Percentiles rank a stretch among this genome's conserved stretches.
phyloP scores from a whole-genome alignment of 1,140 invertebrate genomes.

The Zeugodacus cucurbitae region DNA sequence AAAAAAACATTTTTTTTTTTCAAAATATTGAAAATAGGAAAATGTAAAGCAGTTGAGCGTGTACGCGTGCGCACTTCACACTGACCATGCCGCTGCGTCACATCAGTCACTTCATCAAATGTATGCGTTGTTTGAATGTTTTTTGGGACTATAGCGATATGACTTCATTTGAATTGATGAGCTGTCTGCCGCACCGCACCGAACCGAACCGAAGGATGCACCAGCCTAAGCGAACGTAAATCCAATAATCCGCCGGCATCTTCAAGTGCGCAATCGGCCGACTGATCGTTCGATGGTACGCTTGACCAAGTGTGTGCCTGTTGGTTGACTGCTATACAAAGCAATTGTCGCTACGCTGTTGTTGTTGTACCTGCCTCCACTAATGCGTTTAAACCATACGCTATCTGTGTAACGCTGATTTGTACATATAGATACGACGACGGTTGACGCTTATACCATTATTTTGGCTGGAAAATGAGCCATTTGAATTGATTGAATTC shows the following conservation, averaged over 20 bases:
- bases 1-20: not conserved
- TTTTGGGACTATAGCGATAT: not conserved
- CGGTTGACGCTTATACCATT: constrained; percentile 13
- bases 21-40: not conserved
- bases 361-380: not conserved
- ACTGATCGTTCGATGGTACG: not conserved
- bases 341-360: not conserved
- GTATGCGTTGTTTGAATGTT: not conserved
- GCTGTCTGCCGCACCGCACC: not conserved
- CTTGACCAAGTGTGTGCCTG: not conserved
- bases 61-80: not conserved
- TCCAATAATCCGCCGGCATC: constrained; percentile 28
- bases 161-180: constrained; percentile 21
- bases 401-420: not conserved
- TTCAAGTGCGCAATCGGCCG: not conserved
- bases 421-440: not conserved
- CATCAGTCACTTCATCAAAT: not conserved
- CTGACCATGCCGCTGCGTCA: not conserved
- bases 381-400: not conserved
- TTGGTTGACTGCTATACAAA: no score
- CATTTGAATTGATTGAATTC: constrained; percentile 35
- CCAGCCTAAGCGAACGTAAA: not conserved
- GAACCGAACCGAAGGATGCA: constrained; percentile 9
- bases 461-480: constrained; percentile 6
- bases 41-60: not conserved